These are phyloP conservation scores for Pagrus major DNA, from an alignment of 2,113 vertebrate genomes.

Conservation along the genomic window DNA sequence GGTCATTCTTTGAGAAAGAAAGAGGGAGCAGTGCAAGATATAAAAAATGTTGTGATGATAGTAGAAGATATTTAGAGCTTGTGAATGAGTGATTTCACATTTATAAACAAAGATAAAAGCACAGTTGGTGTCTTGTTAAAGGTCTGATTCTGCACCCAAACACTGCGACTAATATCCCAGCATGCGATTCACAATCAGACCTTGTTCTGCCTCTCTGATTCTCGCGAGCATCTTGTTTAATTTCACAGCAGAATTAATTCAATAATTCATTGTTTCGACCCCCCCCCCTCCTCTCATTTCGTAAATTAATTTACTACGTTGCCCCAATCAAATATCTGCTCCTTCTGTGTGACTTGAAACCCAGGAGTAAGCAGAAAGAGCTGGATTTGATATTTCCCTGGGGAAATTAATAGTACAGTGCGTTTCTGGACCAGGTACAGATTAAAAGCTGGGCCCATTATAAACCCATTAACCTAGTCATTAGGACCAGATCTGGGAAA, in stretches of 20 bases:
- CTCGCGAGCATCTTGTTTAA: slow-evolving; percentile 22
- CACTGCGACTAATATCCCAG: not conserved
- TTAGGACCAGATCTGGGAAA: slow-evolving; percentile 73
- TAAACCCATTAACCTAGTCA: slow-evolving; percentile 85
- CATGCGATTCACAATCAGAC: slow-evolving; percentile 13
- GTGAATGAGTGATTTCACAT: slow-evolving; percentile 10
- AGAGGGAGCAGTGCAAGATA: not conserved
- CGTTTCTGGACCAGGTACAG: slow-evolving; percentile 78
- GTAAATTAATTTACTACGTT: slow-evolving; percentile 52
- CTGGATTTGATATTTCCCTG: slow-evolving; percentile 68
- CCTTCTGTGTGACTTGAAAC: slow-evolving; percentile 31
- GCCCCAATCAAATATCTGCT: slow-evolving; percentile 30
- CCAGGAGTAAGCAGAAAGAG: slow-evolving; percentile 37
- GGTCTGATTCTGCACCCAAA: slow-evolving; percentile 14
- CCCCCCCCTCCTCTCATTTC: slow-evolving; percentile 31
- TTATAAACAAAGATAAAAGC: not conserved
- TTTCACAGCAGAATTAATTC: slow-evolving; percentile 54
- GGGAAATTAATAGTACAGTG: slow-evolving; percentile 81
- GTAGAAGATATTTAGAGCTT: not conserved
- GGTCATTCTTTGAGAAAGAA: not conserved
- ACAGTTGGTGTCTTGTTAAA: slow-evolving; percentile 5
- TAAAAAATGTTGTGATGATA: not conserved
- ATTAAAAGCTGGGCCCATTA: slow-evolving; percentile 78
- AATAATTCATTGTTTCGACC: slow-evolving; percentile 44
- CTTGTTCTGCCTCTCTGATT: slow-evolving; percentile 22